Evolutionary conservation across 2,888 invertebrate genomes (phyloP).

Genomic region (Opisthograptis luteolata): DNA sequence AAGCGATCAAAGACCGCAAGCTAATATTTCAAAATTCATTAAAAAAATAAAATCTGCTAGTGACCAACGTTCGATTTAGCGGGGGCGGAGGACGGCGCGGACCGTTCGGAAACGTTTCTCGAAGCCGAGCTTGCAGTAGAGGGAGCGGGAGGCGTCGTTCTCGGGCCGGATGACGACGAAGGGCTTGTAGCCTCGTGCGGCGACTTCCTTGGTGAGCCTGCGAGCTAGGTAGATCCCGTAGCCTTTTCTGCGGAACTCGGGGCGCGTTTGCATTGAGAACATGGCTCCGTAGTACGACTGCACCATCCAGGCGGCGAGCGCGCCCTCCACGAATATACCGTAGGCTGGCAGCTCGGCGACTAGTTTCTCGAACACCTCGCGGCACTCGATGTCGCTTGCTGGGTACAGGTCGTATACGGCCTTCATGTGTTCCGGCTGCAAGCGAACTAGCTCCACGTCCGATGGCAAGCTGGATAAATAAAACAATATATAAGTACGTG

Average conservation of each 20-base stretch:
- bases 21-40: slow-evolving; percentile 81
- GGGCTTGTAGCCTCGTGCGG: slow-evolving; percentile 90
- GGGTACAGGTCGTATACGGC: slow-evolving; percentile 94
- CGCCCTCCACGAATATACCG: slow-evolving; percentile 90
- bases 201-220: slow-evolving; percentile 86
- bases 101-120: slow-evolving; percentile 91
- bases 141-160: slow-evolving; percentile 93
- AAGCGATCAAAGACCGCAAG: slow-evolving; percentile 82
- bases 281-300: slow-evolving; percentile 96
- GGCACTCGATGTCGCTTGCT: slow-evolving; percentile 94
- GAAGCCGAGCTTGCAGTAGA: slow-evolving; percentile 93
- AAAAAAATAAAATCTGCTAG: slow-evolving; percentile 85
- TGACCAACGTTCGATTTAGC: slow-evolving; percentile 72
- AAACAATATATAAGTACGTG: not conserved
- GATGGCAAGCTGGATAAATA: slow-evolving; percentile 77
- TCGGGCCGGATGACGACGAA: slow-evolving; percentile 94
- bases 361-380: slow-evolving; percentile 92
- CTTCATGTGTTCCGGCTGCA: slow-evolving; percentile 91
- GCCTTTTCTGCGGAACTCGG: slow-evolving; percentile 89
- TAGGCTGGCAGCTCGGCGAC: slow-evolving; percentile 91
- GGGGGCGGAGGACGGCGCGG: slow-evolving; percentile 89
- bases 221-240: slow-evolving; percentile 90
- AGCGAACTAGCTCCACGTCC: slow-evolving; percentile 90
- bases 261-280: slow-evolving; percentile 96
- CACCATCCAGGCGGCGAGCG: slow-evolving; percentile 95